Base-by-base conservation (phyloP, 2,113 vertebrate species). In the Perca flavescens region DNA sequence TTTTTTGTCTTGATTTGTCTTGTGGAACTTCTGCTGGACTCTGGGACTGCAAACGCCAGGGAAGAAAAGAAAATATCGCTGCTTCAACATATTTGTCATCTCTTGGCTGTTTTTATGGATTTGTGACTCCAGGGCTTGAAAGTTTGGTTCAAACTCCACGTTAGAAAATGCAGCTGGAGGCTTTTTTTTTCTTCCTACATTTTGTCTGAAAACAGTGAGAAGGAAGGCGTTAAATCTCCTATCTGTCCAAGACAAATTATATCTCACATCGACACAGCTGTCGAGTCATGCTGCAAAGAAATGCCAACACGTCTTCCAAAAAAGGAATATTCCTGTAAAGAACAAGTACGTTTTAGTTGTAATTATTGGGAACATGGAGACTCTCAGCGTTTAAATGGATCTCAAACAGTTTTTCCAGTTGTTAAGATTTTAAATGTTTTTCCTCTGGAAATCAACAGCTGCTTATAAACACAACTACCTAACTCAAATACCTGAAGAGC, bases 91-190 rank as follows among this genome's bases (percentile, higher is more conserved):
- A 64, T 62, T 54, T 69, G 21, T 65, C 68, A 16, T 65, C 46
- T 60, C 77, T 72, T 58, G 31, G 12, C 19, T 49, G 77, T 74
- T 58, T 80, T 87, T n/a, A 73, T 68, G 6, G 49, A 68, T 63
- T 57, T 43, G 36, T 76, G 60, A 22, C 70, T 72, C 10, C 66
- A 17, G 80, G 80, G n/a, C 40, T 52, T 31, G 5, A 49, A 52
- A 9, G 40, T 28, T 54, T 1, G 3, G 4, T 72, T 60, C n/a
- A 46, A 56, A 49, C 21, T 22, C 63, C 34, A 36, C 1, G 2
- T 28, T n/a, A 52, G 16, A 56, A 78, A 25, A 67, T 17, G 40
- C 56, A 82, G 79, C 63, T 63, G 19, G 17, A 68, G 36, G 28
- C 4, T 43, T 43, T 60, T 43, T 25, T 54, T 1, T 43, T 43